These are phyloP conservation scores for Eufriesea mexicana DNA, from an alignment of 1,140 invertebrate species.

Conservation along the genomic window DNA sequence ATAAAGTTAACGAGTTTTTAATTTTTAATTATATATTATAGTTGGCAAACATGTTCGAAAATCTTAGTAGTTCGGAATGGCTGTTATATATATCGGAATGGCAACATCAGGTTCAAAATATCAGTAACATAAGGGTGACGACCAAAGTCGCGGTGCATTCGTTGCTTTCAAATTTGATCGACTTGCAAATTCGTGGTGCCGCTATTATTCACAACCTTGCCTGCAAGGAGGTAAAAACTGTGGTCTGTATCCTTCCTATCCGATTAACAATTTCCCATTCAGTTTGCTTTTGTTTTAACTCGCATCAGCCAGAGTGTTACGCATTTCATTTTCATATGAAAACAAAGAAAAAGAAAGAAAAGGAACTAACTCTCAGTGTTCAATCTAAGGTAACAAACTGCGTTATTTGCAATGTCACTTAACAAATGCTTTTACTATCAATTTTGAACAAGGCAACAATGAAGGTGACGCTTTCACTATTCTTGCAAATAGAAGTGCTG, in stretches of 20 bases:
- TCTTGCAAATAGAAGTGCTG: conserved; percentile 76
- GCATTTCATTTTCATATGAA: background rate
- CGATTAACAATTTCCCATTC: conserved; percentile 53
- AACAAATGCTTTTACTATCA: conserved; percentile 31
- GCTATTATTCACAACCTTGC: conserved; percentile 95
- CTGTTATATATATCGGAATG: conserved; percentile 96
- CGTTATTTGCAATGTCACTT: conserved; percentile 31
- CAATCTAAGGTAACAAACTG: background rate
- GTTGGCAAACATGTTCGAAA: conserved; percentile 96
- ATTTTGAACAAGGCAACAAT: background rate
- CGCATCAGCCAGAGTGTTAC: background rate
- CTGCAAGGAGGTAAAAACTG: conserved; percentile 98
- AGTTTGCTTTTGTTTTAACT: conserved; percentile 40
- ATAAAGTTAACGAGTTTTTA: conserved; percentile 6
- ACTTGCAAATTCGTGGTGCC: conserved; percentile 90
- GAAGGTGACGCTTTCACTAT: conserved; percentile 58
- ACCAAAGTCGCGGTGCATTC: conserved; percentile 95
- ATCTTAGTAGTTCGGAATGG: conserved; percentile 95
- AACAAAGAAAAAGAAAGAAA: background rate
- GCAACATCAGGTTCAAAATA: conserved; percentile 87
- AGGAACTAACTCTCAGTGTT: background rate
- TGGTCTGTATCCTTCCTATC: conserved; percentile 89
- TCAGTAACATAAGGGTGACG: conserved; percentile 94
- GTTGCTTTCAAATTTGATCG: conserved; percentile 88
- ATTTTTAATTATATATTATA: conserved; percentile 74